phyloP scores from a whole-genome alignment of 2,797 vertebrate genomes.

The Aldrovandia affinis region DNA sequence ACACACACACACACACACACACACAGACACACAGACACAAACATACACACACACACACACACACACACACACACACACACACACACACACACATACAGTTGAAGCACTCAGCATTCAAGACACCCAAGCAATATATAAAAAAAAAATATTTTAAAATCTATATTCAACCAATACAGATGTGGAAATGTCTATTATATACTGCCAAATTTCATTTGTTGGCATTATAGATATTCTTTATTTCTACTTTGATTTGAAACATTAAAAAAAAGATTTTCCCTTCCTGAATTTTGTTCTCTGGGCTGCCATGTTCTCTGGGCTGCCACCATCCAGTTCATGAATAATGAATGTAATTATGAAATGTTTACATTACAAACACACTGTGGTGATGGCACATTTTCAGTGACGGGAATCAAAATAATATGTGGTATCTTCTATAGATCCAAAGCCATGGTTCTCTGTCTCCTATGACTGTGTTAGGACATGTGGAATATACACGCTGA shows the following conservation, averaged over 20 bases:
- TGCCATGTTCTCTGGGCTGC: too few relatives aligned
- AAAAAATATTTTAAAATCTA: neutral
- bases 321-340: neutral
- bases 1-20: constrained; percentile 1
- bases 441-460: neutral
- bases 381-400: neutral
- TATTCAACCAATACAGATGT: neutral
- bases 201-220: neutral
- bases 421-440: neutral
- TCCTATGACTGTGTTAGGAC: neutral
- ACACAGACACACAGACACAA: too few relatives aligned
- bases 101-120: too few relatives aligned
- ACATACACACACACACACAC: neutral
- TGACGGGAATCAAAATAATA: neutral
- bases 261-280: neutral
- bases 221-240: neutral
- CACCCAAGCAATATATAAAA: too few relatives aligned
- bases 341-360: constrained; percentile 5
- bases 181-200: neutral
- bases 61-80: neutral
- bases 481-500: neutral
- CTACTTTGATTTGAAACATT: neutral
- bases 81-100: too few relatives aligned
- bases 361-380: neutral
- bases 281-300: neutral